phyloP scores from a whole-genome alignment of 1,140 invertebrate species.

The Dryas iulia region DNA sequence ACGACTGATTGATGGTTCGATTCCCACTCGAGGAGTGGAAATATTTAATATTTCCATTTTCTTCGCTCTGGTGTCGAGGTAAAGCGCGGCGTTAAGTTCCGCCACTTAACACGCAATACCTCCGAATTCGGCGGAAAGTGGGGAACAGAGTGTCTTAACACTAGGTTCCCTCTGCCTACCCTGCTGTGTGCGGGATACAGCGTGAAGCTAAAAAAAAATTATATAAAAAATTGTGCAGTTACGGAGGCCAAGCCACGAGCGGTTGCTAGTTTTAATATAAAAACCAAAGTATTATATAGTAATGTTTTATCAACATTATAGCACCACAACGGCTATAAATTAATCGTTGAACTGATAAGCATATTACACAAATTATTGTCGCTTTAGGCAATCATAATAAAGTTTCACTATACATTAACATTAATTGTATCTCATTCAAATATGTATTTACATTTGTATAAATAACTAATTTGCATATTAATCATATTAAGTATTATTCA shows the following conservation, averaged over 20 bases:
- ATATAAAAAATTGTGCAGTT: too few relatives aligned
- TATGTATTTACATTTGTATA: slow-evolving; percentile 5
- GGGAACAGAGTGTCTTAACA: too few relatives aligned
- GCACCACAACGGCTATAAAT: neutral
- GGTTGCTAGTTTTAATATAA: too few relatives aligned
- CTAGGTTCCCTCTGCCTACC: neutral
- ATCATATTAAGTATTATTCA: neutral
- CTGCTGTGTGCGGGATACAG: too few relatives aligned
- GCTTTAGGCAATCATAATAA: slow-evolving; percentile 6
- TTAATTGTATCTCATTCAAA: neutral
- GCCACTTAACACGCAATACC: neutral
- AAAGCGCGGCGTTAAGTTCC: too few relatives aligned
- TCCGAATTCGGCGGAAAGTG: too few relatives aligned
- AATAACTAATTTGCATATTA: slow-evolving; percentile 4
- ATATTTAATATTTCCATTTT: too few relatives aligned
- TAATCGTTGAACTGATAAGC: neutral
- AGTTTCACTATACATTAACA: neutral
- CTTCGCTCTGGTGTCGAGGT: too few relatives aligned
- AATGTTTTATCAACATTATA: neutral
- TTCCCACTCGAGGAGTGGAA: too few relatives aligned
- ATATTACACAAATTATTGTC: slow-evolving; percentile 3
- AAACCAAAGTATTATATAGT: too few relatives aligned
- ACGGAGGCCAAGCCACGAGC: too few relatives aligned
- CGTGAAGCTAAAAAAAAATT: neutral
- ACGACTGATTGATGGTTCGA: too few relatives aligned